Percentiles rank a stretch among this genome's conserved stretches.
phyloP scores from a whole-genome alignment of 2,113 vertebrate genomes.

The Otocyon megalotis region DNA sequence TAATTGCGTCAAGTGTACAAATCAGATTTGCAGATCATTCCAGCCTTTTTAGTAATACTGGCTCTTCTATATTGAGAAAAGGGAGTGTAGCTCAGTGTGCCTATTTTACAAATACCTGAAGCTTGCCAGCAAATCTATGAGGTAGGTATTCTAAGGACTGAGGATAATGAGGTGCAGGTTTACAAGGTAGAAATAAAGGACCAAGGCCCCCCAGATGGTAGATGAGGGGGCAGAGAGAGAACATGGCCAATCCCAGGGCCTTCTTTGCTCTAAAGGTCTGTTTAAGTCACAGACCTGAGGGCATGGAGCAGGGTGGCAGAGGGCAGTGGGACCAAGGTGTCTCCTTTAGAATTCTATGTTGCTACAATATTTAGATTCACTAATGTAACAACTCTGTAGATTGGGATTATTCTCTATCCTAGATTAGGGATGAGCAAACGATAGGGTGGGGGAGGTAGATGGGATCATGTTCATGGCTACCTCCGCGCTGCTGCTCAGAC shows the following conservation, averaged over 20 bases:
- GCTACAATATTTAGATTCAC: background rate
- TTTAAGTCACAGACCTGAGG: background rate
- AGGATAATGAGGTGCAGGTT: background rate
- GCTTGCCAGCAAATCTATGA: background rate
- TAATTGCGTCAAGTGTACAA: background rate
- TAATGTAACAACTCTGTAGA: background rate
- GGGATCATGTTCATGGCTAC: fast-evolving
- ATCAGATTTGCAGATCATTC: background rate
- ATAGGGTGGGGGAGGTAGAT: background rate
- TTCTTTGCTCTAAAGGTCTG: background rate
- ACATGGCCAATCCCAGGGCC: fast-evolving
- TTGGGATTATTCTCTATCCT: background rate
- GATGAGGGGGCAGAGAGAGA: background rate
- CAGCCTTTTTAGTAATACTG: background rate
- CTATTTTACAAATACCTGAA: background rate
- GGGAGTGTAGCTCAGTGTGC: fast-evolving
- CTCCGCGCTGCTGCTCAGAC: background rate
- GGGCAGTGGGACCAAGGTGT: background rate
- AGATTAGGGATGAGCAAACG: background rate
- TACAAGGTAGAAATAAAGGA: background rate
- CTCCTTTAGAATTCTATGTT: background rate
- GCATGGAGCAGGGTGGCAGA: background rate
- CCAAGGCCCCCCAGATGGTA: too few relatives aligned
- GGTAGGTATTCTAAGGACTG: background rate
- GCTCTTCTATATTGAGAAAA: background rate